Conservation (phyloP, 1,140 invertebrate genomes). For the Orchesella cincta region DNA sequence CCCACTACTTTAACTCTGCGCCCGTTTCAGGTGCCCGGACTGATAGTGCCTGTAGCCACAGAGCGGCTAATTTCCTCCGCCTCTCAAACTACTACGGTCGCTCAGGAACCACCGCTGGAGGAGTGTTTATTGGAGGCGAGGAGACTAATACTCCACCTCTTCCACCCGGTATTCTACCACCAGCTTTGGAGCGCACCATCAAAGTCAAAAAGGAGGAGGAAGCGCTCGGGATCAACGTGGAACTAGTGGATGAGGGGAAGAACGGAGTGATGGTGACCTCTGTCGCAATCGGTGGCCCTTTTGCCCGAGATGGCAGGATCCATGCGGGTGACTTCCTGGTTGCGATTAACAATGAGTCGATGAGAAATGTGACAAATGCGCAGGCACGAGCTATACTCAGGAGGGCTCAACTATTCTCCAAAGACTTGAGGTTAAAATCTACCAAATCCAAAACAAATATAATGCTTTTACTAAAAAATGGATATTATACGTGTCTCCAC, state of each 20-base stretch:
- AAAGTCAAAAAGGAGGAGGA: slow-evolving; percentile 64
- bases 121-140: neutral
- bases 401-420: slow-evolving; percentile 62
- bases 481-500: no score
- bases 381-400: slow-evolving; percentile 67
- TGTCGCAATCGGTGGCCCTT: slow-evolving; percentile 61
- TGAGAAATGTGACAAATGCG: slow-evolving; percentile 65
- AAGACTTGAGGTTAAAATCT: slow-evolving; percentile 54
- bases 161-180: slow-evolving; percentile 62
- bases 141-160: neutral
- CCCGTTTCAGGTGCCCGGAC: slow-evolving; percentile 24
- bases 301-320: slow-evolving; percentile 64
- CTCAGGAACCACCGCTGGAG: slow-evolving; percentile 29
- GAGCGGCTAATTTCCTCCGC: slow-evolving; percentile 52
- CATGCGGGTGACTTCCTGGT: slow-evolving; percentile 60
- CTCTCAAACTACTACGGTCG: slow-evolving; percentile 31
- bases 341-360: slow-evolving; percentile 67
- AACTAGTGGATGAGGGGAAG: slow-evolving; percentile 64
- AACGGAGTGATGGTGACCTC: slow-evolving; percentile 68
- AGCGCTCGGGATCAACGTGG: slow-evolving; percentile 63
- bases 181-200: slow-evolving; percentile 63
- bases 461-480: no score
- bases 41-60: slow-evolving; percentile 54
- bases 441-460: no score
- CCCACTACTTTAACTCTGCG: slow-evolving; percentile 33